phyloP scores from a whole-genome alignment of 2,888 invertebrate species.

The Polymixis flavicincta region DNA sequence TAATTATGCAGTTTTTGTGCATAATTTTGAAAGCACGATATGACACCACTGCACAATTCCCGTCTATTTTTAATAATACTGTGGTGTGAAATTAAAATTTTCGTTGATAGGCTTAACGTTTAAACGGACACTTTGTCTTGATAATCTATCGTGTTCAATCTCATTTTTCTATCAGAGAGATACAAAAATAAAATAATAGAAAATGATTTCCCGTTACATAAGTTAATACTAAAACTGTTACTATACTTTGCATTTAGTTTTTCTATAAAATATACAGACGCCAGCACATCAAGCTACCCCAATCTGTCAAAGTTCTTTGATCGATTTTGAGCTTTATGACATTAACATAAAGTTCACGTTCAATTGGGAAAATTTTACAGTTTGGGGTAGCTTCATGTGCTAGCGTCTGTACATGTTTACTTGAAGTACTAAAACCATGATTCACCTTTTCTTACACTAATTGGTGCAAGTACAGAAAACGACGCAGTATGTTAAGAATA shows the following conservation, averaged over 20 bases:
- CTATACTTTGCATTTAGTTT: conserved; percentile 35
- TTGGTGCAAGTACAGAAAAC: not conserved
- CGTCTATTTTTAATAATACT: not conserved
- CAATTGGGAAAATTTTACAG: too few species aligned
- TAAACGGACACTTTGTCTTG: not conserved
- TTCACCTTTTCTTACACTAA: not conserved
- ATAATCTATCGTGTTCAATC: not conserved
- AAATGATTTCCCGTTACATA: not conserved
- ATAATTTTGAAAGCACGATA: not conserved
- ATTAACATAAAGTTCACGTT: too few species aligned
- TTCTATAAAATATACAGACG: conserved; percentile 8
- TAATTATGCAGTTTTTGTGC: not conserved
- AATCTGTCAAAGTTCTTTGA: too few species aligned
- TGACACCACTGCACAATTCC: not conserved
- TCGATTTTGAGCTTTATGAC: too few species aligned
- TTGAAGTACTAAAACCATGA: not conserved
- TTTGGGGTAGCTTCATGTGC: too few species aligned
- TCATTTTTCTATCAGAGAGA: not conserved
- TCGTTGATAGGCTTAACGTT: not conserved
- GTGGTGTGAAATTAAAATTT: conserved; percentile 14
- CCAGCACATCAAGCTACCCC: too few species aligned
- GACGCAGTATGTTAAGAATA: not conserved
- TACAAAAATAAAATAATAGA: not conserved
- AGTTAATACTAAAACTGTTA: not conserved
- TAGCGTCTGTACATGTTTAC: not conserved